Evolutionary conservation across 2,888 invertebrate genomes (phyloP).

Genomic region (Noctua fimbriata): DNA sequence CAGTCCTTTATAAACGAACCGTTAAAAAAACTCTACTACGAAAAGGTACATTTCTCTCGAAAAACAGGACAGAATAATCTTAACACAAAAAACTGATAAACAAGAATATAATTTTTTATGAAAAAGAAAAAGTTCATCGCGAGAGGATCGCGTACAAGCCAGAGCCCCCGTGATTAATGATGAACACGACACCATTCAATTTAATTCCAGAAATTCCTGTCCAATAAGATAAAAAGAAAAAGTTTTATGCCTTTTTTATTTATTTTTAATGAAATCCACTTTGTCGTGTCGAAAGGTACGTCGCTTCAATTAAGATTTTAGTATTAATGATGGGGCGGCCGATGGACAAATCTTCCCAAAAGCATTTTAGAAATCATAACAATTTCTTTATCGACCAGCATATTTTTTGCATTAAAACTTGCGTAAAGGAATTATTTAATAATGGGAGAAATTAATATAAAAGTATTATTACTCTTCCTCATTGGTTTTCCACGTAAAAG

Average conservation of each 20-base stretch:
- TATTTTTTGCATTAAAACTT: constrained; percentile 36
- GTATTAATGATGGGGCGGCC: constrained; percentile 56
- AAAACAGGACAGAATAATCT: constrained; percentile 40
- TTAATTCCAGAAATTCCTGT: constrained; percentile 80
- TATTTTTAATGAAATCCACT: constrained; percentile 69
- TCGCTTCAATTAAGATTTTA: constrained; percentile 65
- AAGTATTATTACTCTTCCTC: not conserved
- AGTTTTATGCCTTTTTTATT: constrained; percentile 70
- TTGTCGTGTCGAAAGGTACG: constrained; percentile 62
- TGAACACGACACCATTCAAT: constrained; percentile 82
- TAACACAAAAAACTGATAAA: constrained; percentile 60
- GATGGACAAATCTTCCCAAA: constrained; percentile 29
- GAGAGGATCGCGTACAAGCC: constrained; percentile 74
- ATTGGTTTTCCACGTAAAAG: not conserved
- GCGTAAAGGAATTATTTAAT: constrained; percentile 2
- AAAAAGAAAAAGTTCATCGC: constrained; percentile 74
- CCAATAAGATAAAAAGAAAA: constrained; percentile 77
- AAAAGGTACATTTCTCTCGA: constrained; percentile 1
- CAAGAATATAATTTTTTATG: constrained; percentile 67
- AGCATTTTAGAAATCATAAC: constrained; percentile 50
- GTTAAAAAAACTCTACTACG: not conserved
- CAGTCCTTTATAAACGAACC: constrained; percentile 1
- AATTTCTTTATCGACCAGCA: constrained; percentile 20
- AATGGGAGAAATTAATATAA: constrained; percentile 16
- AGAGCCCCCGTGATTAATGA: constrained; percentile 82